These are phyloP conservation scores for Cylas formicarius DNA, from an alignment of 1,140 invertebrate species.

Conservation along the genomic window DNA sequence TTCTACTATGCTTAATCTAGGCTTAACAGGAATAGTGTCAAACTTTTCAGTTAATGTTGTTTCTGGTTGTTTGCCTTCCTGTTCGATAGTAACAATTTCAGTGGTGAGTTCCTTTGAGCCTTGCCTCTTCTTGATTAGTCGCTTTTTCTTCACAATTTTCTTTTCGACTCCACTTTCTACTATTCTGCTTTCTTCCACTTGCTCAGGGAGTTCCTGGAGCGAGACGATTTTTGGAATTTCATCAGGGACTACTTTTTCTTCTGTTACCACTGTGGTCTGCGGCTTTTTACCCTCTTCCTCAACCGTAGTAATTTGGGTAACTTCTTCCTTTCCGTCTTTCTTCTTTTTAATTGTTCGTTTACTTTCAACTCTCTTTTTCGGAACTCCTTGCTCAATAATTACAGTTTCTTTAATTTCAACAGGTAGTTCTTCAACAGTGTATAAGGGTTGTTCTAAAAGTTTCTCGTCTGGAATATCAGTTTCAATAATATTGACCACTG, in stretches of 20 bases:
- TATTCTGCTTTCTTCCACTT: slow-evolving; percentile 23
- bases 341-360: slow-evolving; percentile 11
- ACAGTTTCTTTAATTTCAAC: slow-evolving; percentile 35
- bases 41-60: slow-evolving; percentile 35
- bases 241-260: slow-evolving; percentile 29
- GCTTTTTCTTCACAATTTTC: slow-evolving; percentile 38
- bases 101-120: slow-evolving; percentile 41
- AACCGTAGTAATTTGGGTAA: slow-evolving; percentile 29
- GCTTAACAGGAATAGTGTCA: slow-evolving; percentile 17
- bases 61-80: slow-evolving; percentile 35
- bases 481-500: slow-evolving; percentile 36
- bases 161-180: slow-evolving; percentile 29
- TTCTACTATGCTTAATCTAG: slow-evolving; percentile 33
- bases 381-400: slow-evolving; percentile 27
- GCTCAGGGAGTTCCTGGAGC: slow-evolving; percentile 40
- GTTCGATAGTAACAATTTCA: slow-evolving; percentile 42
- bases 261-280: slow-evolving; percentile 12
- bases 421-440: slow-evolving; percentile 35
- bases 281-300: slow-evolving; percentile 9
- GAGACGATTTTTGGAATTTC: no score
- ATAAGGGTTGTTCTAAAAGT: slow-evolving; percentile 24
- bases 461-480: slow-evolving; percentile 29
- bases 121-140: slow-evolving; percentile 36
- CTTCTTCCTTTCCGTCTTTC: slow-evolving; percentile 39
- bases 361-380: slow-evolving; percentile 34